Evolutionary conservation across 2,888 invertebrate species (phyloP).

Genomic region (Agrenia bidenticulata): DNA sequence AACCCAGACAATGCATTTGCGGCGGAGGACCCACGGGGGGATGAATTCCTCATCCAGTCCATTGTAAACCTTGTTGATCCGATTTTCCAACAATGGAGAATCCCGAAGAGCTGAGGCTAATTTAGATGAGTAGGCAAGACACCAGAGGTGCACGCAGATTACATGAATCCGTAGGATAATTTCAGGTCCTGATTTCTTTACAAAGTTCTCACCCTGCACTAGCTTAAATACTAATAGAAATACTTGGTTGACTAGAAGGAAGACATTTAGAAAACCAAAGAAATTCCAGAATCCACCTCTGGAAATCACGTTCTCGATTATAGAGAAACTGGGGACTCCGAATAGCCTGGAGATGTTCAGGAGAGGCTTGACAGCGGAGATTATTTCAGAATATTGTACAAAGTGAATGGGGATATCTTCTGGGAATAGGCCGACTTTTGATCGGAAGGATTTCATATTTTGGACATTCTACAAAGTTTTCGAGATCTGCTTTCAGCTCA

Average conservation of each 20-base stretch:
- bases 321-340: conserved; percentile 44
- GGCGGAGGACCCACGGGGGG: conserved; percentile 35
- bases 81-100: conserved; percentile 43
- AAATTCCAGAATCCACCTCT: conserved; percentile 40
- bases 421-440: conserved; percentile 37
- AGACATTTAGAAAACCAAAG: conserved; percentile 36
- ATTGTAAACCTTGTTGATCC: conserved; percentile 44
- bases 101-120: conserved; percentile 34
- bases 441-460: conserved; percentile 32
- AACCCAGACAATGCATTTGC: conserved; percentile 41
- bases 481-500: too few relatives aligned
- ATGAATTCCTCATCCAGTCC: conserved; percentile 25
- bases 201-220: conserved; percentile 41
- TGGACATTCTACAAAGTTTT: background rate
- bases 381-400: conserved; percentile 48
- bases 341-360: conserved; percentile 44
- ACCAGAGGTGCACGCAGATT: conserved; percentile 46
- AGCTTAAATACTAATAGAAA: conserved; percentile 36
- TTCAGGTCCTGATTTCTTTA: conserved; percentile 39
- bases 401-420: conserved; percentile 50
- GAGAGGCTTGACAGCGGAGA: conserved; percentile 46
- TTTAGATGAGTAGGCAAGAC: conserved; percentile 36
- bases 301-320: conserved; percentile 44
- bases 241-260: conserved; percentile 44
- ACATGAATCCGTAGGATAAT: conserved; percentile 48